These are phyloP conservation scores for Cyaniris semiargus DNA, from an alignment of 2,888 invertebrate species.

Conservation along the genomic window DNA sequence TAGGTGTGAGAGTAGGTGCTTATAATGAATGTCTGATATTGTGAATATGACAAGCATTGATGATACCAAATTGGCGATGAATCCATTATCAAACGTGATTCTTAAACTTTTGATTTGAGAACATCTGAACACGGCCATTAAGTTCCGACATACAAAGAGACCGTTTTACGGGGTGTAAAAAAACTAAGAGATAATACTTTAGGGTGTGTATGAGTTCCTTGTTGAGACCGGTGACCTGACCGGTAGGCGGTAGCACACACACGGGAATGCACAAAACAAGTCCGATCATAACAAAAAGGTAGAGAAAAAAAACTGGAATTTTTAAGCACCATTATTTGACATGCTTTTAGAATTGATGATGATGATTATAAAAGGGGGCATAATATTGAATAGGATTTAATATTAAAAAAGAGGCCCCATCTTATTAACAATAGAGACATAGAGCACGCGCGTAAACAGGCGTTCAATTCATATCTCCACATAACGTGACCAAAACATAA, in stretches of 20 bases:
- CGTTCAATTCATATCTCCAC: background rate
- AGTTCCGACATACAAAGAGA: too few relatives aligned
- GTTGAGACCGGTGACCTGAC: too few relatives aligned
- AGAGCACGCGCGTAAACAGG: background rate
- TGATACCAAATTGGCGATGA: too few relatives aligned
- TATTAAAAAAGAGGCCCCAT: background rate
- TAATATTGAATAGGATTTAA: background rate
- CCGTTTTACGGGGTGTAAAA: too few relatives aligned
- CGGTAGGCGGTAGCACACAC: too few relatives aligned
- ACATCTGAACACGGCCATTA: too few relatives aligned
- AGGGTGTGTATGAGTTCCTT: too few relatives aligned
- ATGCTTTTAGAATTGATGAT: background rate
- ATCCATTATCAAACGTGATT: too few relatives aligned
- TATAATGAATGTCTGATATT: background rate
- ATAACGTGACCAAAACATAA: constrained; percentile 5
- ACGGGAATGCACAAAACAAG: too few relatives aligned
- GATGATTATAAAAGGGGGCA: background rate
- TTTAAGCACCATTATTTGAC: background rate
- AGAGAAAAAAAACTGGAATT: background rate
- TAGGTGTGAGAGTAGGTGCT: background rate
- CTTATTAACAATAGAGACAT: background rate
- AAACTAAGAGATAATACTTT: too few relatives aligned
- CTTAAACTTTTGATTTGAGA: too few relatives aligned
- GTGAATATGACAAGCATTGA: background rate
- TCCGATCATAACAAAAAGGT: too few relatives aligned